Percentiles rank a stretch among this genome's conserved stretches.
Conservation (phyloP, 2,113 vertebrate species). For the Oryzias javanicus region DNA sequence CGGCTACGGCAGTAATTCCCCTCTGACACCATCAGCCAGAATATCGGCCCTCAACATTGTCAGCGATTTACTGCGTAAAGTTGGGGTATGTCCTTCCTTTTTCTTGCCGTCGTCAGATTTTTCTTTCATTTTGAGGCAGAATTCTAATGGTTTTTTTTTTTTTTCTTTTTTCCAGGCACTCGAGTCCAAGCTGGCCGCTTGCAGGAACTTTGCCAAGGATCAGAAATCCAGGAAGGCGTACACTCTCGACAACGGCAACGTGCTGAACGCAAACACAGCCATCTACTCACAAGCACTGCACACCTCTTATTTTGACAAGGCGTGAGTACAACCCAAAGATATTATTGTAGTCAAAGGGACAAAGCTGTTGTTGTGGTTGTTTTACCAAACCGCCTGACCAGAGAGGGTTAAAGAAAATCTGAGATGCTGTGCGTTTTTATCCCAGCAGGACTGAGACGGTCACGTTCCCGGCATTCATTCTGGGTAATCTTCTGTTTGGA, state of each 20-base stretch:
- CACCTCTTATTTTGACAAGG: constrained; percentile 90
- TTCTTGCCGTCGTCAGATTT: background rate
- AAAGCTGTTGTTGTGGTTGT: background rate
- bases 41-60: constrained; percentile 99
- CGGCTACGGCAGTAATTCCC: constrained; percentile 88
- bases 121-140: background rate
- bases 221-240: constrained; percentile 90
- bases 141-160: background rate
- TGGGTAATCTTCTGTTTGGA: constrained; percentile 79
- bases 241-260: constrained; percentile 80
- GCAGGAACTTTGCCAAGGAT: constrained; percentile 95
- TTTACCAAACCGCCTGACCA: background rate
- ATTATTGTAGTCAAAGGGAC: background rate
- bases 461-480: constrained; percentile 86
- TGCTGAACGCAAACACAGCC: constrained; percentile 79
- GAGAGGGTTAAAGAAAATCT: constrained; percentile 10
- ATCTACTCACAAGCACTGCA: constrained; percentile 86
- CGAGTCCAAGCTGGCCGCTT: constrained; percentile 95
- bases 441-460: constrained; percentile 89
- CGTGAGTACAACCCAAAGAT: constrained; percentile 77
- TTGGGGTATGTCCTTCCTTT: constrained; percentile 85
- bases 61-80: constrained; percentile 94
- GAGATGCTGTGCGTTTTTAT: constrained; percentile 52
- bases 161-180: constrained; percentile 80
- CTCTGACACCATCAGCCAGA: constrained; percentile 93